These are phyloP conservation scores for Hylaeus anthracinus DNA, from an alignment of 1,140 invertebrate genomes.

Conservation along the genomic window DNA sequence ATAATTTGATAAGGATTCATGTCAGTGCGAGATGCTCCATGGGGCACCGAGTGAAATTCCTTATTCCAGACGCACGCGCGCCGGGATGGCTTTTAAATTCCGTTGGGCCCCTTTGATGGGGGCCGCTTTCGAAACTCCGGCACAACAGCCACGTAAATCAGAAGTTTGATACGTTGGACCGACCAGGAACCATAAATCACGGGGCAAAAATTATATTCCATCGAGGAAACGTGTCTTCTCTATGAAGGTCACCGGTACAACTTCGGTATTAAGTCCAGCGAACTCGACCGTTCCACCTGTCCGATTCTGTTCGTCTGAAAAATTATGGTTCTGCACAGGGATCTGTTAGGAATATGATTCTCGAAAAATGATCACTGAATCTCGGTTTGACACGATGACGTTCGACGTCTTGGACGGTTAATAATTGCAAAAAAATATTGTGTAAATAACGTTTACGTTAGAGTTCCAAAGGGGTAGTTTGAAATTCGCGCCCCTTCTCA, in stretches of 20 bases:
- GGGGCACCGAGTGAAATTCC: conserved; percentile 36
- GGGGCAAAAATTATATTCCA: conserved; percentile 31
- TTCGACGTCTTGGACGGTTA: too few species aligned
- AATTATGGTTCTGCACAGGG: conserved; percentile 21
- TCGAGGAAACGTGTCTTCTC: conserved; percentile 9
- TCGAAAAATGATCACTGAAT: neutral
- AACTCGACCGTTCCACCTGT: conserved; percentile 18
- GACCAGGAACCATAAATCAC: conserved; percentile 34
- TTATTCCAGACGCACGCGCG: conserved; percentile 58
- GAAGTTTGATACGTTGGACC: conserved; percentile 48
- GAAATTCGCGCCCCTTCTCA: too few species aligned
- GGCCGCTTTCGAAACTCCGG: conserved; percentile 45
- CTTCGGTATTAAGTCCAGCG: conserved; percentile 5
- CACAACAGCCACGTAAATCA: conserved; percentile 50
- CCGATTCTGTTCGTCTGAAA: conserved; percentile 13
- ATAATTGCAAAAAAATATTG: too few species aligned
- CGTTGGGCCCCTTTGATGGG: conserved; percentile 49
- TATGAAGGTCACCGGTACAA: conserved; percentile 33
- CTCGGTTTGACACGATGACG: too few species aligned
- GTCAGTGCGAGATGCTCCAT: conserved; percentile 35
- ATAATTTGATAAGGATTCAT: conserved; percentile 64
- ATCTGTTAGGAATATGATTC: neutral
- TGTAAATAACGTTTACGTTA: too few species aligned
- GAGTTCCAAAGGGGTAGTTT: too few species aligned
- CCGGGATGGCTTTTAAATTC: conserved; percentile 56